phyloP scores from a whole-genome alignment of 2,888 invertebrate species.

The Pilophorus perplexus region DNA sequence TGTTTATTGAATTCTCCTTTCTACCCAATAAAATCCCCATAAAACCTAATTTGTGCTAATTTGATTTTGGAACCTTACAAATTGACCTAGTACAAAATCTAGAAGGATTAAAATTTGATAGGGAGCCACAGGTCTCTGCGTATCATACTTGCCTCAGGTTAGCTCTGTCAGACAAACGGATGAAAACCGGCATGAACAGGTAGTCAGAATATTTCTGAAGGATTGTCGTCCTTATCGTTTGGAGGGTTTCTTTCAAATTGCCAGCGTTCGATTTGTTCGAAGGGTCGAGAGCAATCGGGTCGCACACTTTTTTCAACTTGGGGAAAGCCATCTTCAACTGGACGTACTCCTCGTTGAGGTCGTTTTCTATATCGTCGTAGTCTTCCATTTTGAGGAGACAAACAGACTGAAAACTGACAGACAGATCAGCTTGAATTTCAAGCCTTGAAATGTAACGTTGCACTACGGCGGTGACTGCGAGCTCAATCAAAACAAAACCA shows the following conservation, averaged over 20 bases:
- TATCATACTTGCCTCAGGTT: slow-evolving; percentile 22
- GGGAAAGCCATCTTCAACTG: slow-evolving; percentile 27
- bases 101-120: too few relatives aligned
- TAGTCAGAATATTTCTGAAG: slow-evolving; percentile 59
- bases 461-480: too few relatives aligned
- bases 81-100: too few relatives aligned
- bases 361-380: not conserved
- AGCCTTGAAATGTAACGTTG: too few relatives aligned
- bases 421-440: too few relatives aligned
- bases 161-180: slow-evolving; percentile 50
- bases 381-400: slow-evolving; percentile 3
- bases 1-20: too few relatives aligned
- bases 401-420: too few relatives aligned
- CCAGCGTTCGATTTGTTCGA: slow-evolving; percentile 52
- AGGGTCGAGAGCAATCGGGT: slow-evolving; percentile 57
- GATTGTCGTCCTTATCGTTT: slow-evolving; percentile 49
- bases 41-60: too few relatives aligned
- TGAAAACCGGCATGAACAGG: slow-evolving; percentile 57
- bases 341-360: slow-evolving; percentile 12
- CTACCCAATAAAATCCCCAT: too few relatives aligned
- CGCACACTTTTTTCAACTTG: slow-evolving; percentile 61
- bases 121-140: too few relatives aligned
- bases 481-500: too few relatives aligned
- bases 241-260: slow-evolving; percentile 52
- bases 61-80: too few relatives aligned